Evolutionary conservation across 2,797 vertebrate species (phyloP).

Genomic region (Gobio occitaniae): DNA sequence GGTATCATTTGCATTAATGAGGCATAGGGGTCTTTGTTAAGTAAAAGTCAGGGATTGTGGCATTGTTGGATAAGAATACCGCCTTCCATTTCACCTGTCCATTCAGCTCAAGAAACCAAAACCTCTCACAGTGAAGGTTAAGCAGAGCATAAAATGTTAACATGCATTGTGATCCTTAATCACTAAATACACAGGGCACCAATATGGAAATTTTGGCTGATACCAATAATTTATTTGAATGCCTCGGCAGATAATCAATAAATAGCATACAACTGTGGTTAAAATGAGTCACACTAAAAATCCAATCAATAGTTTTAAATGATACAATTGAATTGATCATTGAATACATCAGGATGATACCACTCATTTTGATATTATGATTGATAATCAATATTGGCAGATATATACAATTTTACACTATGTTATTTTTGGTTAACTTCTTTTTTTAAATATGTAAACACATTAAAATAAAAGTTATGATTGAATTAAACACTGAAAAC

Average conservation of each 20-base stretch:
- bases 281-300: background rate
- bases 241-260: background rate
- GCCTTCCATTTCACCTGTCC: background rate
- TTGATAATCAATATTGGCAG: background rate
- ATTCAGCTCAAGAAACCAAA: conserved; percentile 17
- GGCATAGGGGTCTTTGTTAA: conserved; percentile 10
- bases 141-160: conserved; percentile 30
- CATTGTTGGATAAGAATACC: background rate
- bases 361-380: background rate
- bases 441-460: too few species aligned
- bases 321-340: background rate
- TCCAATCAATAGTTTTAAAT: background rate
- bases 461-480: background rate
- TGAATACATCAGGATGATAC: background rate
- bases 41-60: background rate
- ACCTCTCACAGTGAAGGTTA: conserved; percentile 14
- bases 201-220: background rate
- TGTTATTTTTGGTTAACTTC: too few species aligned
- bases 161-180: background rate
- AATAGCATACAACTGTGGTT: background rate
- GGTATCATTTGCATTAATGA: conserved; percentile 26
- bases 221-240: background rate
- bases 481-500: background rate
- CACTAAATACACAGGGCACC: background rate
- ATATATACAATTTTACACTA: background rate